Conservation (phyloP, 2,113 vertebrate species). For the Pteruthius melanotis region DNA sequence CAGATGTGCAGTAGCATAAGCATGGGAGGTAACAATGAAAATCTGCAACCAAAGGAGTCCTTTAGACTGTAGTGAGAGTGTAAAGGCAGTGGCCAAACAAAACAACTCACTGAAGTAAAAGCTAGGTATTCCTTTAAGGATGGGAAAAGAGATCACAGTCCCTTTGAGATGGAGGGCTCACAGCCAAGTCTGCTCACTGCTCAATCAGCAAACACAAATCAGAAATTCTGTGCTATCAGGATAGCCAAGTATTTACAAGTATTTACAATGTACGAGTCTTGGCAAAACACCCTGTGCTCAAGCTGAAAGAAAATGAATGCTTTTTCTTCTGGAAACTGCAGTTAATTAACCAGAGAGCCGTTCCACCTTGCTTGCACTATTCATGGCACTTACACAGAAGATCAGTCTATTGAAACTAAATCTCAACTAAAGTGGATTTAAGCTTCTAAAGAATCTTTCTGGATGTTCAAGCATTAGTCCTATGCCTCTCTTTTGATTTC, state of each 20-base stretch:
- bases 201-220: background rate
- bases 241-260: background rate
- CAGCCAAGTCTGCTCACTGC: background rate
- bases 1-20: background rate
- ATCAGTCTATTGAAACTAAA: background rate
- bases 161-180: background rate
- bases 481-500: background rate
- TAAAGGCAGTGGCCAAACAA: background rate
- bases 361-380: background rate
- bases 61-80: background rate
- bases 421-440: background rate
- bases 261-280: background rate
- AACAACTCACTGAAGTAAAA: background rate
- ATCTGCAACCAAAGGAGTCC: fast-evolving
- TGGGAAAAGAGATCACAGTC: background rate
- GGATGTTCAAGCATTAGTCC: background rate
- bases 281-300: background rate
- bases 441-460: background rate
- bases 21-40: background rate
- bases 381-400: background rate
- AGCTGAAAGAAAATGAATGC: background rate
- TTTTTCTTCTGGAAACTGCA: background rate
- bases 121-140: background rate
- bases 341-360: background rate
- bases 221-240: background rate